Evolutionary conservation across 2,113 vertebrate genomes (phyloP).

Genomic region (Pseudorhombus dupliciocellatus): DNA sequence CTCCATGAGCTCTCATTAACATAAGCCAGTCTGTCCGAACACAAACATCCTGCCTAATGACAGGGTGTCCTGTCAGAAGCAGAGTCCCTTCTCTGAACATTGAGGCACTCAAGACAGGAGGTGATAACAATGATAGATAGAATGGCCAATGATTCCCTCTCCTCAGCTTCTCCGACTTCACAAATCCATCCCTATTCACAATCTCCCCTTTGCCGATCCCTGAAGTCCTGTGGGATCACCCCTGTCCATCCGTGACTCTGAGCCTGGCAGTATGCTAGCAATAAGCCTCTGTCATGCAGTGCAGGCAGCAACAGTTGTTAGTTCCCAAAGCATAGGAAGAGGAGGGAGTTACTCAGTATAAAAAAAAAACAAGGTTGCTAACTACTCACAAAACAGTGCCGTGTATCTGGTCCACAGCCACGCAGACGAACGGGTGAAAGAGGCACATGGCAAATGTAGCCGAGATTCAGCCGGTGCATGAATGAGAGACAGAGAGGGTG

Average conservation of each 20-base stretch:
- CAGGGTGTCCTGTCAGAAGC: constrained; percentile 35
- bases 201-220: constrained; percentile 13
- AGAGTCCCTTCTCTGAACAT: constrained; percentile 28
- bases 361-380: not conserved
- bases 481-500: constrained; percentile 42
- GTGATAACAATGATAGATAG: constrained; percentile 7
- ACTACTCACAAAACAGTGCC: constrained; percentile 59
- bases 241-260: constrained; percentile 34
- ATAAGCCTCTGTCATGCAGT: constrained; percentile 18
- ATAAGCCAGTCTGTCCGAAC: constrained; percentile 49
- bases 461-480: constrained; percentile 50
- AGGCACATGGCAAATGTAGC: constrained; percentile 53
- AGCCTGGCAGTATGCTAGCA: constrained; percentile 28
- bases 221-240: constrained; percentile 25
- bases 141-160: constrained; percentile 7
- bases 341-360: constrained; percentile 3
- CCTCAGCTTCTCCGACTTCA: constrained; percentile 13
- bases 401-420: constrained; percentile 30
- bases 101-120: constrained; percentile 19
- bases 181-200: constrained; percentile 6
- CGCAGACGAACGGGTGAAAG: constrained; percentile 10
- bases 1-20: constrained; percentile 49
- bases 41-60: constrained; percentile 47
- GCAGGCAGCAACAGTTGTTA: constrained; percentile 60
- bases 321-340: constrained; percentile 19